A percentile compares a stretch with the other conserved stretches of the same genome.
These are phyloP conservation scores for Microhierax caerulescens DNA, from an alignment of 2,797 vertebrate species.

Conservation along the genomic window DNA sequence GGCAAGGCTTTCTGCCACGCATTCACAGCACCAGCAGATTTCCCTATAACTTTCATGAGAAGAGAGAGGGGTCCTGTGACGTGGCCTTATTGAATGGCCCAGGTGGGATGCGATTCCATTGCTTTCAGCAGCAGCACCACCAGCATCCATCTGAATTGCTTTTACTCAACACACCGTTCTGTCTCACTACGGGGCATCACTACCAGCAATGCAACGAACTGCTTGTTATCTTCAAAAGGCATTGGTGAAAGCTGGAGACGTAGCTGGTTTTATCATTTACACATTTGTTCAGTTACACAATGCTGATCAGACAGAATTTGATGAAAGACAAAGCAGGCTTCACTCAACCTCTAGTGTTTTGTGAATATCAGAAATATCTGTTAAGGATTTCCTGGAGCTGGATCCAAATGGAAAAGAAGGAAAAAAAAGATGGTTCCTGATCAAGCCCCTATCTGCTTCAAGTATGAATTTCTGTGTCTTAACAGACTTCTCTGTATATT, in stretches of 20 bases:
- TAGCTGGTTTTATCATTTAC: not conserved
- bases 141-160: not conserved
- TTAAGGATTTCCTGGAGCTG: not conserved
- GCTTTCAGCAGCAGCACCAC: not conserved
- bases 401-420: not conserved
- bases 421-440: not conserved
- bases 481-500: not conserved
- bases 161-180: not conserved
- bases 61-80: not conserved
- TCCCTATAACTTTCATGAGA: not conserved
- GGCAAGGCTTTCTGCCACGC: not conserved
- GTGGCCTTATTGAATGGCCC: accelerated
- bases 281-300: not conserved
- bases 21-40: not conserved
- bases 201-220: not conserved
- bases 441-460: not conserved
- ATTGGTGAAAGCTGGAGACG: not conserved
- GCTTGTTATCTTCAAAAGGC: not conserved
- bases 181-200: not conserved
- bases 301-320: not conserved
- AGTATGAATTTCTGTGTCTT: not conserved
- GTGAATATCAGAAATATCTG: not conserved
- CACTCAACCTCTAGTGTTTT: not conserved
- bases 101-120: not conserved
- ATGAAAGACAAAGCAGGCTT: not conserved